Evolutionary conservation across 2,113 vertebrate genomes (phyloP).

Genomic region (Carassius auratus): DNA sequence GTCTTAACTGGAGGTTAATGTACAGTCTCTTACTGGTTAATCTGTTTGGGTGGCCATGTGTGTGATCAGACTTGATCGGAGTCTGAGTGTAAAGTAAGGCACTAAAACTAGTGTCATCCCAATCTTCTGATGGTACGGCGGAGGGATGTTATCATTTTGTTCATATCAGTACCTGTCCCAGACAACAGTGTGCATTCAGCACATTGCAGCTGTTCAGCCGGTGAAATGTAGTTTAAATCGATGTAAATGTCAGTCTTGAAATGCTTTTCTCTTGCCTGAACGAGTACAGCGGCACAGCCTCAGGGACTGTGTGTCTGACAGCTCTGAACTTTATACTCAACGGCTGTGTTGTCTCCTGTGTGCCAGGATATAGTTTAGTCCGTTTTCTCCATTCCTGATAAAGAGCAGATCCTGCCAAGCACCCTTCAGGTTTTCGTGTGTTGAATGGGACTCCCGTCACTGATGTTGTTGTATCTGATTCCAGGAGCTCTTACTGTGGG

Average conservation of each 20-base stretch:
- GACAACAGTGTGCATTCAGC: neutral
- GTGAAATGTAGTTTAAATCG: too few species aligned
- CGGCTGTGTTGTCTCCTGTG: neutral
- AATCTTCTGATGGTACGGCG: neutral
- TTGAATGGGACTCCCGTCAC: neutral
- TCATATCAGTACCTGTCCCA: neutral
- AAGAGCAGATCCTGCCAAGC: neutral
- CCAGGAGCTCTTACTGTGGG: conserved; percentile 93
- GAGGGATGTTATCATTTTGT: too few species aligned
- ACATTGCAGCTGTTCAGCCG: too few species aligned
- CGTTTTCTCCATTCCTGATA: neutral
- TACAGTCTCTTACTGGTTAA: conserved; percentile 12
- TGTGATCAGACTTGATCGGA: too few species aligned
- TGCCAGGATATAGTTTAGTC: neutral
- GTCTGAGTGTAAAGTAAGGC: neutral
- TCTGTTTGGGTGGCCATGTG: neutral
- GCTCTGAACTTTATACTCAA: neutral
- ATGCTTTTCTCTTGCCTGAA: neutral
- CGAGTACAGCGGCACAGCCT: neutral
- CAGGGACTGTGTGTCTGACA: neutral
- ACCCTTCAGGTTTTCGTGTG: neutral
- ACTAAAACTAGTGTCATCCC: neutral
- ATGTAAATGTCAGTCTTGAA: conserved; percentile 11
- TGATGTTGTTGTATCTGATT: conserved; percentile 65
- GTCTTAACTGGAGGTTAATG: conserved; percentile 6